Evolutionary conservation across 2,797 vertebrate species (phyloP).

Genomic region (Pteropus rufus): DNA sequence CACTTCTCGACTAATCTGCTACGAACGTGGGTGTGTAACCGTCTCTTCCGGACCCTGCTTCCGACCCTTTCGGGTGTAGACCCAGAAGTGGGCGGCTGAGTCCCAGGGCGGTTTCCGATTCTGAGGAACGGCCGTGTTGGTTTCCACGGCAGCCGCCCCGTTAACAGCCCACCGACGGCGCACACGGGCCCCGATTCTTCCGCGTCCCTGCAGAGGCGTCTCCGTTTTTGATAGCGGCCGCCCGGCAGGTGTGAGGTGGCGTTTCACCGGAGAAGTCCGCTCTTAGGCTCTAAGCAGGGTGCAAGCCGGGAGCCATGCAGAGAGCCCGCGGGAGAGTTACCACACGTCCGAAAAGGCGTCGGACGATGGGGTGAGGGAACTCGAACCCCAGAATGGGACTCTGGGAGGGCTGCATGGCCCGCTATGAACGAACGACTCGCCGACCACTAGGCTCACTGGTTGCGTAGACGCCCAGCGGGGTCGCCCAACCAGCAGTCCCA

Average conservation of each 20-base stretch:
- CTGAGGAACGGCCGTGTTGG: neutral
- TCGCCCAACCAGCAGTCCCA: neutral
- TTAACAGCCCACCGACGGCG: too few species aligned
- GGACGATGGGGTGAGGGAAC: neutral
- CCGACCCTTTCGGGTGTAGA: neutral
- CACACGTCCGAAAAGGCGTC: neutral
- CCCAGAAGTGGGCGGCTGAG: neutral
- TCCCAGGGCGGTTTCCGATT: neutral
- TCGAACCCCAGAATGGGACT: neutral
- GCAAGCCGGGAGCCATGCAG: neutral
- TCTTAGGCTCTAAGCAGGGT: neutral
- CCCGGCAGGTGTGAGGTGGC: neutral
- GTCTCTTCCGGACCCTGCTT: neutral
- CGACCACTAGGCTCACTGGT: rapidly evolving
- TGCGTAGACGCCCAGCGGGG: neutral
- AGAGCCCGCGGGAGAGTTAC: neutral
- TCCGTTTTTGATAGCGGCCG: neutral
- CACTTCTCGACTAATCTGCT: neutral
- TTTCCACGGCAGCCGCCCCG: neutral
- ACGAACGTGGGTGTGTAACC: neutral
- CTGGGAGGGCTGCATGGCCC: rapidly evolving
- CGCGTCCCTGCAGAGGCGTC: neutral
- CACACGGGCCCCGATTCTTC: neutral
- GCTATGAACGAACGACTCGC: rapidly evolving
- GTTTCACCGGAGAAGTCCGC: neutral